These are phyloP conservation scores for Volucella bombylans DNA, from an alignment of 2,888 invertebrate genomes.

Conservation along the genomic window DNA sequence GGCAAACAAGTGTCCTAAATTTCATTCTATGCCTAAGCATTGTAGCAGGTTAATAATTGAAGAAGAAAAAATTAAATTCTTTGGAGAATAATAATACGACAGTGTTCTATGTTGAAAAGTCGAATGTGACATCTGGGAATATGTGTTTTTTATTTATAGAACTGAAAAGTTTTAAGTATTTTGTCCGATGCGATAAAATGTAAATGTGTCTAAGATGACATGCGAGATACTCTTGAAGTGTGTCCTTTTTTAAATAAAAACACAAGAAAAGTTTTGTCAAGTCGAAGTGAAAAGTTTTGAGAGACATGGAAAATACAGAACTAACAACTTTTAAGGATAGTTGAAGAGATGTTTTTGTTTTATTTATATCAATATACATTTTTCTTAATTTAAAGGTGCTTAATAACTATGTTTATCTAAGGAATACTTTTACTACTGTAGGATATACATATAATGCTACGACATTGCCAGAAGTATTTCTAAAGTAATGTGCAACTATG, in stretches of 20 bases:
- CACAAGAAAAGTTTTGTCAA: slow-evolving; percentile 59
- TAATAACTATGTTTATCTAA: no score
- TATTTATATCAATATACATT: background rate
- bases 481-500: no score
- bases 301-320: slow-evolving; percentile 30
- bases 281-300: slow-evolving; percentile 37
- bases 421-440: no score
- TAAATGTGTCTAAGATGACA: slow-evolving; percentile 60
- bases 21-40: slow-evolving; percentile 23
- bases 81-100: slow-evolving; percentile 51
- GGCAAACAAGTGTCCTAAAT: slow-evolving; percentile 65
- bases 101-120: slow-evolving; percentile 59
- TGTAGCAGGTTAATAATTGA: slow-evolving; percentile 51
- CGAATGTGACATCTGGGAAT: slow-evolving; percentile 66
- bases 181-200: slow-evolving; percentile 63
- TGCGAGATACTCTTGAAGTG: slow-evolving; percentile 37
- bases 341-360: slow-evolving; percentile 36
- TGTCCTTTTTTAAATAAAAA: slow-evolving; percentile 50
- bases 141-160: slow-evolving; percentile 39
- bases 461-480: no score
- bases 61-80: slow-evolving; percentile 42
- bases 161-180: slow-evolving; percentile 67
- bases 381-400: no score
- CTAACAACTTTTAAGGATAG: slow-evolving; percentile 48
- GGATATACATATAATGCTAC: no score